Conservation (phyloP, 2,113 vertebrate genomes). For the Tragelaphus imberbis region DNA sequence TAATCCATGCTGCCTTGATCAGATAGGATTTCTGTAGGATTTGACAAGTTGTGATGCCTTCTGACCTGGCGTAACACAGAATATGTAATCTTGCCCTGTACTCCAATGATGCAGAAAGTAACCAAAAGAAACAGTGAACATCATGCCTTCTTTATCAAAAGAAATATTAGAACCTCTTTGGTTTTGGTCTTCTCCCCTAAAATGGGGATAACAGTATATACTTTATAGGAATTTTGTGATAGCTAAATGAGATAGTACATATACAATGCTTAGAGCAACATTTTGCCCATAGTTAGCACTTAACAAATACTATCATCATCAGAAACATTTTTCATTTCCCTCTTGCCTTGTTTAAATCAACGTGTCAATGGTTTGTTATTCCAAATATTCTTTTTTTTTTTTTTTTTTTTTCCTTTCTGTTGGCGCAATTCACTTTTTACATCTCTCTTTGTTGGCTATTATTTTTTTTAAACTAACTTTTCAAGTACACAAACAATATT, state of each 20-base stretch:
- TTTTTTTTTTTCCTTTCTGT: background rate
- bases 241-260: background rate
- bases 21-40: background rate
- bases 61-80: background rate
- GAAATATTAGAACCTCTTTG: background rate
- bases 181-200: background rate
- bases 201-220: background rate
- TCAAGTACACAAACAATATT: background rate
- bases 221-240: background rate
- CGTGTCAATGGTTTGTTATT: background rate
- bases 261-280: background rate
- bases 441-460: background rate
- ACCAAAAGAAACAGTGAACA: background rate
- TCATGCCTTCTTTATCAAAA: background rate
- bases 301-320: background rate
- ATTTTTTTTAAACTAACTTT: constrained; percentile 3
- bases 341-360: background rate
- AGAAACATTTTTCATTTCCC: background rate
- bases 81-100: background rate
- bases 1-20: background rate
- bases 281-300: background rate
- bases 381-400: background rate
- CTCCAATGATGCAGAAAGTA: background rate
- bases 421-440: background rate
- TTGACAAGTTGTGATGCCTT: constrained; percentile 5